phyloP scores from a whole-genome alignment of 2,888 invertebrate species.

The Baccha elongata region DNA sequence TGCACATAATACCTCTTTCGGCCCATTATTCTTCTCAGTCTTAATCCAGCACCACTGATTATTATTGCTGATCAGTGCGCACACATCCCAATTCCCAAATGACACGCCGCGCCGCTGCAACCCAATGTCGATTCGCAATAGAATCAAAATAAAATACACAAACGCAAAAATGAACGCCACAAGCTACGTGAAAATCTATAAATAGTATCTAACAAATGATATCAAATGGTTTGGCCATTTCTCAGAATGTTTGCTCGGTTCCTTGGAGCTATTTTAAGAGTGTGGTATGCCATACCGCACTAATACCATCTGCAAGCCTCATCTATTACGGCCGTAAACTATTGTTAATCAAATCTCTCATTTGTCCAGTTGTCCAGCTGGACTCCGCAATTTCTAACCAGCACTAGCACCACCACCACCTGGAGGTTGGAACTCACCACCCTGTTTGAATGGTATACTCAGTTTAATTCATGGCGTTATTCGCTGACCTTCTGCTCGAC shows the following conservation, averaged over 20 bases:
- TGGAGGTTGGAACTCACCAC: constrained; percentile 63
- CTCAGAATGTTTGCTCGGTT: constrained; percentile 55
- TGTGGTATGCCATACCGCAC: constrained; percentile 53
- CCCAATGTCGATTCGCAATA: constrained; percentile 23
- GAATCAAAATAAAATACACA: constrained; percentile 7
- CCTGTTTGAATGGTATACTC: constrained; percentile 49
- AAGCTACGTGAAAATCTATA: constrained; percentile 55
- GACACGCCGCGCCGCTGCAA: not conserved
- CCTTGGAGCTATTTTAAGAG: constrained; percentile 63
- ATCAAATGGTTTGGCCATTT: constrained; percentile 67
- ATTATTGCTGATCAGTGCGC: constrained; percentile 51
- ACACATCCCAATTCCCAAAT: constrained; percentile 26
- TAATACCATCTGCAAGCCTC: constrained; percentile 29
- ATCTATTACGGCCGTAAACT: constrained; percentile 65
- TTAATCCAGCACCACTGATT: constrained; percentile 21
- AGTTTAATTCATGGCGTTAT: constrained; percentile 49
- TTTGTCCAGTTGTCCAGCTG: constrained; percentile 67
- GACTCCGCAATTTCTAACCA: constrained; percentile 3
- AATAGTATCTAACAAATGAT: constrained; percentile 70
- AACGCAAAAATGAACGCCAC: constrained; percentile 15
- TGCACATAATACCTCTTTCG: constrained; percentile 20
- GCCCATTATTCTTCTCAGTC: constrained; percentile 42
- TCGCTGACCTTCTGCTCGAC: constrained; percentile 64
- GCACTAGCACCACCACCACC: constrained; percentile 43
- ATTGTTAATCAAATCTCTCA: constrained; percentile 73